Base-by-base conservation (phyloP, 2,888 invertebrate species). In the Nineta flava region DNA sequence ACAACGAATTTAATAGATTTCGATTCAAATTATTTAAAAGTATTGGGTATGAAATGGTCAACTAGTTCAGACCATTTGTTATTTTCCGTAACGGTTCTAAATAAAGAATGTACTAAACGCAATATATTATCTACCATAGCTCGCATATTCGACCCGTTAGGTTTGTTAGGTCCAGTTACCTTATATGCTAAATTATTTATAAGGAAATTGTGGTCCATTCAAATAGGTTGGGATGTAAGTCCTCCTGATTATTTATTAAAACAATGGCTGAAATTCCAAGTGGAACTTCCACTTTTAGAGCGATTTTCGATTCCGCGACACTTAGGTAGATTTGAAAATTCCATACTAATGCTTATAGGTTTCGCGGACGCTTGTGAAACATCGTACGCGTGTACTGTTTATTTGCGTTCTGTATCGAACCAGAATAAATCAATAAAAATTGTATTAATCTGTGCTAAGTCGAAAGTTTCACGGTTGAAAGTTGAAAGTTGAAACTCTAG, bases 401-500 rank as follows among this genome's bases (percentile, higher is more conserved):
- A 55, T 52, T 50, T 55, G 21, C 48, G 53, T 16, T 34, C 47
- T 35, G 9, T 43, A 12, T 10, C 13, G 31, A 26, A n/a, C n/a
- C n/a, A n/a, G n/a, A n/a, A 26, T 21, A 46, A 38, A 19, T 10
- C 48, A n/a, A 42, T 49, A 19, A 9, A 9, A 26, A 35, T 47
- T 21, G 21, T 9, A 19, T 40, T 53, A 16, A 31, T 54, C 15
- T 50, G 50, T 17, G 51, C 50, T 2, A 54, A 53, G 51, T 47
- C 51, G 9, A 53, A 51, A 19, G 54, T 55, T 15, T 44, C 51
- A 9, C 52, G 51, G 12, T 10, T 54, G 13, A 54, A 54, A n/a
- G n/a, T n/a, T n/a, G n/a, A n/a, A n/a, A 49, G 26, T n/a, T 7
- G 45, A 55, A 17, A 52, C 54, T 3, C 5, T 55, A 6, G 50